Evolutionary conservation across 2,797 vertebrate genomes (phyloP).

Genomic region (Myotis pilosus): DNA sequence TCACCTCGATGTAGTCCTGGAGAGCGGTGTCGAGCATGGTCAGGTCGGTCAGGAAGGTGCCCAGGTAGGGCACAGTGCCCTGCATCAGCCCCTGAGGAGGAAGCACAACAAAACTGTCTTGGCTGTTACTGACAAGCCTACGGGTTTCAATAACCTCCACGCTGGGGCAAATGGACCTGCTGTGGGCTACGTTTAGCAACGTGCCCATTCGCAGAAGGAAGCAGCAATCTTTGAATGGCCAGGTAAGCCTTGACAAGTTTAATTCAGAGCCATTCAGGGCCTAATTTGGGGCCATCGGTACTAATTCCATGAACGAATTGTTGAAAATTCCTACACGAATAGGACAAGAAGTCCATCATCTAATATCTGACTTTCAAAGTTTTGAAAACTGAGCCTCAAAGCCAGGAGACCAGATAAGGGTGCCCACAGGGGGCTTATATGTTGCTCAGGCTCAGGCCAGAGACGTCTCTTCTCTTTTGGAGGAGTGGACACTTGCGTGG

Average conservation of each 20-base stretch:
- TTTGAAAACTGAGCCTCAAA: not conserved
- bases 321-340: not conserved
- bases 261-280: not conserved
- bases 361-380: slow-evolving; percentile 6
- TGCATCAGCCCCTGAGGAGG: slow-evolving; percentile 92
- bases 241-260: not conserved
- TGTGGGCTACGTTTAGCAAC: not conserved
- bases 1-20: slow-evolving; percentile 93
- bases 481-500: accelerated
- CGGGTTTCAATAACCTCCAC: not conserved
- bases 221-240: not conserved
- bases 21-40: slow-evolving; percentile 97
- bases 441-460: not conserved
- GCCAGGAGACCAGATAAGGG: not conserved
- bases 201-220: not conserved
- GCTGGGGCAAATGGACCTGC: not conserved
- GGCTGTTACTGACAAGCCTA: slow-evolving; percentile 6
- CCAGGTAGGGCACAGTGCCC: slow-evolving; percentile 95
- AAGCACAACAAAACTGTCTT: slow-evolving; percentile 40
- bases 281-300: not conserved
- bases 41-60: slow-evolving; percentile 94
- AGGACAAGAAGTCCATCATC: not conserved
- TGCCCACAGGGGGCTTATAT: not conserved
- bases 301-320: not conserved
- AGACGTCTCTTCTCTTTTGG: too few species aligned